Percentiles rank a stretch among this genome's conserved stretches.
These are phyloP conservation scores for Nephrotoma appendiculata DNA, from an alignment of 2,888 invertebrate species.

Conservation along the genomic window DNA sequence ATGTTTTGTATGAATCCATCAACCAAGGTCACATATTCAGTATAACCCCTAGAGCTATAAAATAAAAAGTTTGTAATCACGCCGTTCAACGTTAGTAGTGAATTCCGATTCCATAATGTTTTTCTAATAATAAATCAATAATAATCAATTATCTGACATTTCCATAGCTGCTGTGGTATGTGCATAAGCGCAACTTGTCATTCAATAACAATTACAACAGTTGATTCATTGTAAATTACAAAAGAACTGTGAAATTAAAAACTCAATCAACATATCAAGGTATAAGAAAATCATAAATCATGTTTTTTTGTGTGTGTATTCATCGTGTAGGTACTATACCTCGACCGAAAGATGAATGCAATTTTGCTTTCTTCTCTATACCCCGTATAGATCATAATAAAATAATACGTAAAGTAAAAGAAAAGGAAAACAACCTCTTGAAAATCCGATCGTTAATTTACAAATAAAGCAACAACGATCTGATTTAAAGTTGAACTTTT, in stretches of 20 bases:
- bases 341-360: background rate
- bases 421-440: background rate
- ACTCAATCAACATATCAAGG: background rate
- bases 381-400: background rate
- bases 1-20: background rate
- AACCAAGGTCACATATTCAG: background rate
- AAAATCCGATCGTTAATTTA: background rate
- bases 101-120: background rate
- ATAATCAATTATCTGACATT: background rate
- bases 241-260: background rate
- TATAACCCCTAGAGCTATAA: background rate
- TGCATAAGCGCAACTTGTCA: background rate
- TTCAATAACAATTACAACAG: background rate
- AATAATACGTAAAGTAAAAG: background rate
- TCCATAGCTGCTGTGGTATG: background rate
- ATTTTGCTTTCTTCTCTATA: background rate
- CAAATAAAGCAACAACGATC: background rate
- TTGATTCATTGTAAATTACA: background rate
- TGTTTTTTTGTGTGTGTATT: background rate
- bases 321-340: background rate
- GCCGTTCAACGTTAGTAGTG: background rate
- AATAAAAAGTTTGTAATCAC: background rate
- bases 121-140: background rate
- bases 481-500: background rate
- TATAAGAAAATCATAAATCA: background rate